A percentile compares a stretch with the other conserved stretches of the same genome.
Evolutionary conservation across 2,113 vertebrate genomes (phyloP).

Genomic region (Seriola quinqueradiata): DNA sequence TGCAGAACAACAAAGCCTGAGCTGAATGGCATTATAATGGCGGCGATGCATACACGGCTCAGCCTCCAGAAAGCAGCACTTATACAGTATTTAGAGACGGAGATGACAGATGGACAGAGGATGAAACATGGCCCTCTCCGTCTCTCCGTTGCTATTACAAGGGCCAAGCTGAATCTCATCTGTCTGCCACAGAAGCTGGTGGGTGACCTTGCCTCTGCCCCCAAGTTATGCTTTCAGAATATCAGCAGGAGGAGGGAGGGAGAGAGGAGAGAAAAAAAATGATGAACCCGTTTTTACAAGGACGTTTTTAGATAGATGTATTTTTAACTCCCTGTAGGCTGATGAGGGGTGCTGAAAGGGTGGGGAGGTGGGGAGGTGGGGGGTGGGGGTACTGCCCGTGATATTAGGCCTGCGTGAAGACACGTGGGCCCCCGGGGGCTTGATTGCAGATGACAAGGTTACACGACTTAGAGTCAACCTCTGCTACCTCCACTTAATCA

Average conservation of each 20-base stretch:
- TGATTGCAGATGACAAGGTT: constrained; percentile 86
- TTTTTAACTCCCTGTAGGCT: constrained; percentile 81
- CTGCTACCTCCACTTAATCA: constrained; percentile 85
- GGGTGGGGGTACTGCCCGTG: constrained; percentile 34
- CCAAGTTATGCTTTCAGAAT: constrained; percentile 82
- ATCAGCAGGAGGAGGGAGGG: constrained; percentile 58
- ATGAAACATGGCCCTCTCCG: constrained; percentile 50
- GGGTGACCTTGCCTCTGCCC: constrained; percentile 81
- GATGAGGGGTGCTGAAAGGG: constrained; percentile 41
- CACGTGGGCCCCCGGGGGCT: constrained; percentile 67
- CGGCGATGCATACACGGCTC: constrained; percentile 8
- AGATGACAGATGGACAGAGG: constrained; percentile 65
- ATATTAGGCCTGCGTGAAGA: constrained; percentile 79
- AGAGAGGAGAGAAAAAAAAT: constrained; percentile 72
- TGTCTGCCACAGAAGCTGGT: constrained; percentile 68
- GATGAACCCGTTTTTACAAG: constrained; percentile 83
- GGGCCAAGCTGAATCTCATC: constrained; percentile 78
- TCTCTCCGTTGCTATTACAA: constrained; percentile 58
- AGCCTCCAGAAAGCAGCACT: constrained; percentile 43
- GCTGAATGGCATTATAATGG: constrained; percentile 48
- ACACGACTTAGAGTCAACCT: constrained; percentile 83
- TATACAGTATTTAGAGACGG: constrained; percentile 58
- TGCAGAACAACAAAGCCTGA: constrained; percentile 47
- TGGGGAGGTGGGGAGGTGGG: constrained; percentile 1
- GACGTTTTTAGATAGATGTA: constrained; percentile 80